Evolutionary conservation across 2,888 invertebrate genomes (phyloP), one percentile per base, ranked within the genome.

Genomic region (Thysanoteuthis rhombus): DNA sequence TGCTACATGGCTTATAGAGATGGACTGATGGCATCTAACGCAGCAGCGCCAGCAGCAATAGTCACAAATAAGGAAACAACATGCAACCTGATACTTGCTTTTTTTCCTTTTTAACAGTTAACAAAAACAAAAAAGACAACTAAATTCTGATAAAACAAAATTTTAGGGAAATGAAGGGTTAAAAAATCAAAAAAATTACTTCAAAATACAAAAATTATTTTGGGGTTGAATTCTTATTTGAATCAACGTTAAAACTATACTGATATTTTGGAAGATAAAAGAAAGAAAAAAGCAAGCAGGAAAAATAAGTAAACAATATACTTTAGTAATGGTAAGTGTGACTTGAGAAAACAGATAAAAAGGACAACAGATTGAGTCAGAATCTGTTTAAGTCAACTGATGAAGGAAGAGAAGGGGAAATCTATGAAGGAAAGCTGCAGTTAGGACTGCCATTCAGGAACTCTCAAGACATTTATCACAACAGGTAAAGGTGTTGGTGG

Each of bases 1-100:
- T 38, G 40, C 92, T 89, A 58, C 93, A 93, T 93, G 93, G 93
- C 52, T 93, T 58, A 93, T 92, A 93, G 90, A 93, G 45, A 94
- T 93, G 94, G 93, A 92, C 93, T 52, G 93, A 36, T 92, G 92
- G 75, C 90, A 58, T 40, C 75, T 75, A 93, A n/a, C 52, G 91
- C 89, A 45, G 36, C 75, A 58, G 75, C 42, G 45, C 38, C 10
- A 47, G 92, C 25, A 93, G 45, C 28, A 47, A 45, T 90, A 36
- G 93, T 40, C n/a, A 28, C 36, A 28, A 28, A 93, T 38, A 32
- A 93, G 45, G 40, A 52, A 32, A 93, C 38, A 92, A 75, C 93
- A 93, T 89, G 92, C 93, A 93, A 47, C 42, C 45, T 22, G n/a
- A n/a, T n/a, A n/a, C n/a, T 75, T 75, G n/a, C n/a, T 36, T 19